Percentiles rank a stretch among this genome's conserved stretches.
Evolutionary conservation across 2,888 invertebrate genomes (phyloP).

Genomic region (Apomyelois bistriatella): DNA sequence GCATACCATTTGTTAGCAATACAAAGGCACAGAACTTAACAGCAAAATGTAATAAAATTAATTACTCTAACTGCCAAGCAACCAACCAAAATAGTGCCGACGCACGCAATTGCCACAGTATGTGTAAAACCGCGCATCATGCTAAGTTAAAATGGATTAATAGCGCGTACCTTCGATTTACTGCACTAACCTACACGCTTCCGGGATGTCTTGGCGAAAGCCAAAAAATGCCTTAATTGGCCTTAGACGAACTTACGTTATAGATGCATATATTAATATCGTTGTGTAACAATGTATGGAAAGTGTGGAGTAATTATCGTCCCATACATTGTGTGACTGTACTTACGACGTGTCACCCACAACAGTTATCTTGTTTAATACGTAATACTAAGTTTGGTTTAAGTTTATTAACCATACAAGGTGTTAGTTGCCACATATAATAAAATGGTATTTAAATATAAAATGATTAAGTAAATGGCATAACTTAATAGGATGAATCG

Average conservation of each 20-base stretch:
- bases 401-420: conserved; percentile 18
- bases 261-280: conserved; percentile 26
- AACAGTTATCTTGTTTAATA: conserved; percentile 20
- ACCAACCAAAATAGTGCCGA: background rate
- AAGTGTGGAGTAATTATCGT: conserved; percentile 34
- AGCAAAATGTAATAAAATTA: too few relatives aligned
- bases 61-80: background rate
- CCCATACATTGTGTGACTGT: conserved; percentile 49
- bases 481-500: conserved; percentile 14
- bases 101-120: background rate
- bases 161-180: background rate
- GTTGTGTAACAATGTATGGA: conserved; percentile 53
- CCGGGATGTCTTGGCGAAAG: background rate
- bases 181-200: too few relatives aligned
- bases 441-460: background rate
- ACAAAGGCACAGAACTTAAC: too few relatives aligned
- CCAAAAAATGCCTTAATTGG: conserved; percentile 4
- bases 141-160: background rate
- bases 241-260: conserved; percentile 20
- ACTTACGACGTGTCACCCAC: conserved; percentile 20
- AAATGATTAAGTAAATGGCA: conserved; percentile 7
- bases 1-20: too few relatives aligned
- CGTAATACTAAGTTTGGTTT: conserved; percentile 46
- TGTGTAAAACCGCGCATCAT: background rate
- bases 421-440: conserved; percentile 5